Conservation (phyloP, 2,888 invertebrate species). For the Strigamia transsilvanica region DNA sequence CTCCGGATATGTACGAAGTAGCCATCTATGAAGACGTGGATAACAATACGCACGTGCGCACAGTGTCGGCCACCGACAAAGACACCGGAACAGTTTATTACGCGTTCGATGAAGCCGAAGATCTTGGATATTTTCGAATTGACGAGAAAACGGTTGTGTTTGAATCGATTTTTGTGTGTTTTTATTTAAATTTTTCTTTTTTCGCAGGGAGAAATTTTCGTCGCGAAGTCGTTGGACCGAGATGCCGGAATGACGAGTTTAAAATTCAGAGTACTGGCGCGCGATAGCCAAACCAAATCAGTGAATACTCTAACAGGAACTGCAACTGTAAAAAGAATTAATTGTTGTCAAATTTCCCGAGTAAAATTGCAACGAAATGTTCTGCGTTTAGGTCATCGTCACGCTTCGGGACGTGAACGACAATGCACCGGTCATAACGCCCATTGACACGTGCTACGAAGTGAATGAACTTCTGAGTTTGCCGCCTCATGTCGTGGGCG, state of each 20-base stretch:
- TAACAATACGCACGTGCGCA: not conserved
- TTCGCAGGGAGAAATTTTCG: not conserved
- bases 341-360: not conserved
- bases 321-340: not conserved
- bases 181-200: not conserved
- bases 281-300: not conserved
- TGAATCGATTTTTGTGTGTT: too few species aligned
- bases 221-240: not conserved
- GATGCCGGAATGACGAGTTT: not conserved
- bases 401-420: slow-evolving; percentile 13
- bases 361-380: not conserved
- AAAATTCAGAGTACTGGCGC: not conserved
- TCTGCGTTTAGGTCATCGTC: not conserved
- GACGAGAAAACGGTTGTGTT: not conserved
- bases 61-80: not conserved
- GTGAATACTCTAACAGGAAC: not conserved
- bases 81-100: not conserved
- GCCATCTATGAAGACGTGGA: not conserved
- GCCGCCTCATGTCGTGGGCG: not conserved
- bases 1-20: not conserved
- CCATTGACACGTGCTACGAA: not conserved
- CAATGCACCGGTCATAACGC: not conserved
- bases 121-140: not conserved
- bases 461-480: too few species aligned
- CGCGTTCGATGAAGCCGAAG: not conserved